Evolutionary conservation across 1,140 invertebrate genomes (phyloP), one percentile per base, ranked within the genome.

Genomic region (Lepidurus packardi): DNA sequence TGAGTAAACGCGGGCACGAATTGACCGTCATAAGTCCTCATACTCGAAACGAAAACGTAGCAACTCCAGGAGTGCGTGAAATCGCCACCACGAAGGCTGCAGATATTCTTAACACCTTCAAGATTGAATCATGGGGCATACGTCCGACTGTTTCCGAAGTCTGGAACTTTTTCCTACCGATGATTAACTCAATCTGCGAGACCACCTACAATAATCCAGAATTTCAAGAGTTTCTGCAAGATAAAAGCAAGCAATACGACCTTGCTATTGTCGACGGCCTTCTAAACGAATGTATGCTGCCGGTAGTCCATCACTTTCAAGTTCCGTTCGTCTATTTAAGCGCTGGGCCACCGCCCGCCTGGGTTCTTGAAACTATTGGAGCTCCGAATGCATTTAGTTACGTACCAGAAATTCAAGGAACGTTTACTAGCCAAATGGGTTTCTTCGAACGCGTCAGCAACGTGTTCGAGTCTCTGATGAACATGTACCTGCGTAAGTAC

Each of bases 21-120:
- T 80, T 94, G 10, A 92, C 91, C 1, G 88, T 92, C 11, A 83
- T 92, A 16, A 91, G 88, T 43, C 88, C 90, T 81, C 24, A 79
- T 45, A 6, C n/a, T 34, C 34, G 3, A 34, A 34, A 34, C 34
- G 34, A 34, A 34, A 34, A 34, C 34, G 34, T 34, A 4, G 4
- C 3, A 34, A 34, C 34, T 34, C 34, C 34, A 3, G 34, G 34
- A 34, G 34, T 34, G 34, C 34, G 34, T 34, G 34, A 34, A 34
- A 34, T 34, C 34, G 34, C 34, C 2, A 34, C 34, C 34, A 34
- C 34, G 4, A 34, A 34, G 34, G 34, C 34, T 34, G 34, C 34
- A 34, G 34, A 34, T 4, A 34, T 34, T 34, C 34, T 34, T 34
- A 34, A 34, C 3, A 34, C 34, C 25, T 34, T 34, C 34, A 34